Conservation (phyloP, 1,140 invertebrate species). For the Brachionus rotundiformis region DNA sequence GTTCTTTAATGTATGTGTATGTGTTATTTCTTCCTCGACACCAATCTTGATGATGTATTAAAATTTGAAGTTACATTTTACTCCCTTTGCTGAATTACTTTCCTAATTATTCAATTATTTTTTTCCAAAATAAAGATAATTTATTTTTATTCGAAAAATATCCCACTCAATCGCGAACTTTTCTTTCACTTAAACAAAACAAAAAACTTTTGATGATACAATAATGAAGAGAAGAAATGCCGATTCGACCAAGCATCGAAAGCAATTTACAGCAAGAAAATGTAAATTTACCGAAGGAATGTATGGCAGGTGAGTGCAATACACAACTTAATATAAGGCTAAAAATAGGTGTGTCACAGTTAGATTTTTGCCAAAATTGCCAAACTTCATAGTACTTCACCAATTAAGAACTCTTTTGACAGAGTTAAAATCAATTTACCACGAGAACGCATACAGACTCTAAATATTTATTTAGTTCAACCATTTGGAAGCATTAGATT, state of each 20-base stretch:
- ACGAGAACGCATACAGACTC: too few relatives aligned
- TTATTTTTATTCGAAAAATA: background rate
- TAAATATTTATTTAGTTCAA: too few relatives aligned
- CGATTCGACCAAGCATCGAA: conserved; percentile 29
- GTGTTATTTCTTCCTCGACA: conserved; percentile 1
- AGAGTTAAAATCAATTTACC: too few relatives aligned
- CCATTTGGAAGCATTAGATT: too few relatives aligned
- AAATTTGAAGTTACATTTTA: background rate
- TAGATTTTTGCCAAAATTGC: too few relatives aligned
- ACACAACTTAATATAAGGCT: too few relatives aligned
- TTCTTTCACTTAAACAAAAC: background rate
- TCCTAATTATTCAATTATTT: background rate
- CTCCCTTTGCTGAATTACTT: background rate
- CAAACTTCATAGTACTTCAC: background rate
- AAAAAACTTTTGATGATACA: conserved; percentile 19
- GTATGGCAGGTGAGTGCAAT: conserved; percentile 19
- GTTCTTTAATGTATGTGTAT: background rate
- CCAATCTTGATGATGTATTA: background rate
- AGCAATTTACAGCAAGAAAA: conserved; percentile 45
- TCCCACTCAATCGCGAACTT: background rate
- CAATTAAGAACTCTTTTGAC: background rate
- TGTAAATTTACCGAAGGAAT: conserved; percentile 48
- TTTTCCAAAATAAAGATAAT: background rate
- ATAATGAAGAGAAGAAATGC: conserved; percentile 52
- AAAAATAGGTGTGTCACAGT: background rate